Evolutionary conservation across 2,888 invertebrate genomes (phyloP).

Genomic region (Chloroclysta siterata): DNA sequence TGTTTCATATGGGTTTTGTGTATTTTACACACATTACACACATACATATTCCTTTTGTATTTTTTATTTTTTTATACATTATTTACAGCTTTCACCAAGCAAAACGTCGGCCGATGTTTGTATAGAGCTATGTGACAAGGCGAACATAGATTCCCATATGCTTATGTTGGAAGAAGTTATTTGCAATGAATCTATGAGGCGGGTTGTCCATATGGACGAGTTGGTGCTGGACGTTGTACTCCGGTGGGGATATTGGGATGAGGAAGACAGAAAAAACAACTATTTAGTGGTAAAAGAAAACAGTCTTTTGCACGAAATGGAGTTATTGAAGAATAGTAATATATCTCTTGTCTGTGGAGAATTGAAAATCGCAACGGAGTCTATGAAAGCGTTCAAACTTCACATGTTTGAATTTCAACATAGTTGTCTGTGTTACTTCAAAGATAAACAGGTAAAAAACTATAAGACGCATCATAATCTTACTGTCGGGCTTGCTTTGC

Average conservation of each 20-base stretch:
- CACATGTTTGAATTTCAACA: conserved; percentile 93
- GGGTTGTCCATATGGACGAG: conserved; percentile 92
- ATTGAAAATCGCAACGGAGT: conserved; percentile 90
- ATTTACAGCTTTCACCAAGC: conserved; percentile 88
- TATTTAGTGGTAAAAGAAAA: conserved; percentile 88
- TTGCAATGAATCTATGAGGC: conserved; percentile 88
- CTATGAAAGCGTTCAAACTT: conserved; percentile 89
- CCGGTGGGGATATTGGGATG: conserved; percentile 95
- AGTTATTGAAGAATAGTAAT: conserved; percentile 80
- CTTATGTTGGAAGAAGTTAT: conserved; percentile 93
- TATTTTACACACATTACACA: too few species aligned
- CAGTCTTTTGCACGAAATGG: conserved; percentile 75
- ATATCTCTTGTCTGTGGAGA: conserved; percentile 90
- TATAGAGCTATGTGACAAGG: conserved; percentile 87
- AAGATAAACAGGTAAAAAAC: conserved; percentile 87
- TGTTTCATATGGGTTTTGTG: too few species aligned
- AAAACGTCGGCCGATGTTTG: conserved; percentile 92
- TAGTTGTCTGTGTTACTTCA: conserved; percentile 90
- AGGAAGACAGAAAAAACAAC: conserved; percentile 93
- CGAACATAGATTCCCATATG: conserved; percentile 87
- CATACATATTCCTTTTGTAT: too few species aligned
- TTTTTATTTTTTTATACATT: conserved; percentile 2
- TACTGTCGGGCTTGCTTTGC: too few species aligned
- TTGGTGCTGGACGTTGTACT: conserved; percentile 88
- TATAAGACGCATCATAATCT: too few species aligned